These are phyloP conservation scores for Harpagoxenus sublaevis DNA, from an alignment of 2,888 invertebrate species.

Conservation along the genomic window DNA sequence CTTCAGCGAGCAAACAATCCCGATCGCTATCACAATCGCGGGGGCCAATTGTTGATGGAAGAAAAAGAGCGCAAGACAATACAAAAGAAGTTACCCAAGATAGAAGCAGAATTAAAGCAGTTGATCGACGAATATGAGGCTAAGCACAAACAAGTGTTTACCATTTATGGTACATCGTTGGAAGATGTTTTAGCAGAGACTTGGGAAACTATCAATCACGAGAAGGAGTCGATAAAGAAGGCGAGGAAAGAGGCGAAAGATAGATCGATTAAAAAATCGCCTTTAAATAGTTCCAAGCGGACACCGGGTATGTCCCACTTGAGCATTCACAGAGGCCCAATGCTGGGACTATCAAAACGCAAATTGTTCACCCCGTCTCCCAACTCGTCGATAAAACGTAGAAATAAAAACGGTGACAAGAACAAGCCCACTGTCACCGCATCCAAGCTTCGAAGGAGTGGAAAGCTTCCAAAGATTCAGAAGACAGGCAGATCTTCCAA, in stretches of 20 bases:
- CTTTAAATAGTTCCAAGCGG: slow-evolving; percentile 79
- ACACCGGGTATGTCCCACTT: slow-evolving; percentile 38
- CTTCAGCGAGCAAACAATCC: slow-evolving; percentile 93
- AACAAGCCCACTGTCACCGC: slow-evolving; percentile 65
- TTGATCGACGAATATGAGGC: slow-evolving; percentile 86
- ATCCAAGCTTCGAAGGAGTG: slow-evolving; percentile 76
- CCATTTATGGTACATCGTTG: slow-evolving; percentile 89
- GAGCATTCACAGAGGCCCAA: slow-evolving; percentile 55
- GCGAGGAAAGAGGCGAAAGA: slow-evolving; percentile 75
- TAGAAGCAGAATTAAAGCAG: slow-evolving; percentile 89
- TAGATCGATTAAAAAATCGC: slow-evolving; percentile 78
- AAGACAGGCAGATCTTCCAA: slow-evolving; percentile 22
- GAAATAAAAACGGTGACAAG: slow-evolving; percentile 74
- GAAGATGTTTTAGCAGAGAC: slow-evolving; percentile 89
- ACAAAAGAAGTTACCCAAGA: slow-evolving; percentile 90
- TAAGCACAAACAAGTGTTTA: slow-evolving; percentile 88
- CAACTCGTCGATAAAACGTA: slow-evolving; percentile 75
- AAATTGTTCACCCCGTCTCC: slow-evolving; percentile 80
- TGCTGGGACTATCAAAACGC: slow-evolving; percentile 74
- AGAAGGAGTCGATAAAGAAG: slow-evolving; percentile 84
- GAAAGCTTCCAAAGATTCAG: slow-evolving; percentile 32
- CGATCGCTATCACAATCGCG: slow-evolving; percentile 94
- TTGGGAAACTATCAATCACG: slow-evolving; percentile 89
- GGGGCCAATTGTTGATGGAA: slow-evolving; percentile 94
- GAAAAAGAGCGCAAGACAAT: slow-evolving; percentile 95